A percentile compares a stretch with the other conserved stretches of the same genome.
Evolutionary conservation across 2,888 invertebrate genomes (phyloP).

Genomic region (Drosophila dives): DNA sequence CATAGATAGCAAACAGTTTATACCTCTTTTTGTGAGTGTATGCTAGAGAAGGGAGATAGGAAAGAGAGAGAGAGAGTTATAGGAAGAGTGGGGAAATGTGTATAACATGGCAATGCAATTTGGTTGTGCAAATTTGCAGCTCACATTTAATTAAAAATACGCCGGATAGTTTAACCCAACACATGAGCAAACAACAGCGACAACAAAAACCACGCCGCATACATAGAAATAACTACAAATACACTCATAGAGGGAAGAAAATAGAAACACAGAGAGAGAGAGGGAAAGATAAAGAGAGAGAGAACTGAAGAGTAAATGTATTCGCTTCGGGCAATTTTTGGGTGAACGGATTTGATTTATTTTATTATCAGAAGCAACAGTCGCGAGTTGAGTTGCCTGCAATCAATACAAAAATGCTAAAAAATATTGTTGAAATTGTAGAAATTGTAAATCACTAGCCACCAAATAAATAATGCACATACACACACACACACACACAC

Average conservation of each 20-base stretch:
- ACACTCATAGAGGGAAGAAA: neutral
- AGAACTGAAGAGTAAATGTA: conserved; percentile 1
- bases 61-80: neutral
- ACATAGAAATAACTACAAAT: conserved; percentile 42
- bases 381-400: conserved; percentile 27
- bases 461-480: conserved; percentile 72
- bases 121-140: conserved; percentile 60
- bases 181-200: conserved; percentile 33
- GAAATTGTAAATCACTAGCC: conserved; percentile 74
- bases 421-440: conserved; percentile 39
- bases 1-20: neutral
- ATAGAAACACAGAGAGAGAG: neutral
- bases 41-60: neutral
- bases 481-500: conserved; percentile 37
- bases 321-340: conserved; percentile 34
- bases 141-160: conserved; percentile 67
- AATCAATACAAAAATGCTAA: conserved; percentile 46
- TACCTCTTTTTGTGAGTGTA: neutral
- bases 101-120: conserved; percentile 61
- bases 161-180: conserved; percentile 28
- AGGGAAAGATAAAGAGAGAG: neutral
- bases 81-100: neutral
- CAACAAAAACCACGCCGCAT: conserved; percentile 19
- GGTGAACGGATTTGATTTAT: conserved; percentile 69
- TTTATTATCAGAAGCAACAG: conserved; percentile 62